Conservation (phyloP, 2,113 vertebrate genomes). For the Castor canadensis region DNA sequence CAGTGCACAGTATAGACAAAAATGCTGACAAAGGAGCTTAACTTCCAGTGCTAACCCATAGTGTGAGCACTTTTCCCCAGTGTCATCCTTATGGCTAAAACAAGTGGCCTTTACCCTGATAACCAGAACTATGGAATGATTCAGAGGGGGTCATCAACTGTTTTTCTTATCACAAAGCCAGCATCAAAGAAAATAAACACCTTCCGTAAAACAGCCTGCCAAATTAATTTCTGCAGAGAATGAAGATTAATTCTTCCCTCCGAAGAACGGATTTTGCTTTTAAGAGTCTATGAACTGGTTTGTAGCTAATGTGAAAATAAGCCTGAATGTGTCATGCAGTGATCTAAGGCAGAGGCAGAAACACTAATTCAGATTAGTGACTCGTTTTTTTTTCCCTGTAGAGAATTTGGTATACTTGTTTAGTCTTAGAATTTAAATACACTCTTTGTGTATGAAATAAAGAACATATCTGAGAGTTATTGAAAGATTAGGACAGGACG, state of each 20-base stretch:
- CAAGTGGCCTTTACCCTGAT: neutral
- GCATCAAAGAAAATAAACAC: constrained; percentile 54
- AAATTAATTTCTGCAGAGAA: constrained; percentile 65
- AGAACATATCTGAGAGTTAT: neutral
- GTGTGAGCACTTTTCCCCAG: neutral
- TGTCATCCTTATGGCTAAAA: neutral
- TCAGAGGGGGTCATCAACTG: neutral
- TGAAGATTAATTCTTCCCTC: constrained; percentile 34
- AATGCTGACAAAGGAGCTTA: fast-evolving
- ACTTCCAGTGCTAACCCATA: neutral
- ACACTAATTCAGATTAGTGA: constrained; percentile 51
- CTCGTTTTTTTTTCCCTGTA: neutral
- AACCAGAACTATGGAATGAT: neutral
- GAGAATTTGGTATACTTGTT: neutral
- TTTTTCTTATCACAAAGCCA: constrained; percentile 53
- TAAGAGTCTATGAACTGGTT: constrained; percentile 39
- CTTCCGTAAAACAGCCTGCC: neutral
- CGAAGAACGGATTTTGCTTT: constrained; percentile 53
- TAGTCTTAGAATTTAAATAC: constrained; percentile 33
- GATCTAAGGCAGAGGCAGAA: constrained; percentile 36
- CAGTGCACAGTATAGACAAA: neutral
- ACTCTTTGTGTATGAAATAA: neutral
- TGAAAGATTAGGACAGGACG: neutral
- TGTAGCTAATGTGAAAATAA: constrained; percentile 41
- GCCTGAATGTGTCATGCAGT: neutral